Evolutionary conservation across 2,888 invertebrate species (phyloP), one percentile per base, ranked within the genome.

Genomic region (Hipparchia semele): DNA sequence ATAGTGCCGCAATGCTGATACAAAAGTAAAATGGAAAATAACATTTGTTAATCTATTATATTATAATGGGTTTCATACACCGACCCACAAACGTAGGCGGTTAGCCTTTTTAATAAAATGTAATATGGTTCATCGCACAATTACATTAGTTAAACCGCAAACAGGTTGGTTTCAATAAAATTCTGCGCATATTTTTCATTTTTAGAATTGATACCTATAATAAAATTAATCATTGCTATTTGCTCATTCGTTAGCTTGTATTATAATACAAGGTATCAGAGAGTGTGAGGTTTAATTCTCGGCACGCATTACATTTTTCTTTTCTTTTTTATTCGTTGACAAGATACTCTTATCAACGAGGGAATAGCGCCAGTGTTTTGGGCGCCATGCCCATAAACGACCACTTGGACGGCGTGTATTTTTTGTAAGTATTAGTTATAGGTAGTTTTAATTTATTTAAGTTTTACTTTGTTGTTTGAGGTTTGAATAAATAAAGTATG

Each of bases 1-100:
- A 80, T 79, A 79, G 78, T 78, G 78, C 80, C 79, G 75, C 79
- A 79, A 76, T 77, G 79, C 76, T 76, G 76, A 76, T 76, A 80
- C 74, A 78, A 78, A 79, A 78, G 76, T 78, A 75, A 77, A 76
- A 76, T 76, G 65, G 62, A 72, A 39, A 39, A 76, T 73, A 71
- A 53, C 69, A 62, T 74, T 74, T 69, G 39, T 53, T 61, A 61
- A 69, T 69, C 67, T 72, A n/a, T 13, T 56, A 56, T 56, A 13
- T 13, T 6, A 56, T 45, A 51, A 69, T 53, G 51, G 39, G 7
- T 61, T 69, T 69, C 53, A 69, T 61, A 69, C 54, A 12, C 49
- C 58, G 10, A 58, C 58, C 70, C 46, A 39, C 59, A 65, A 65
- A 59, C 67, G 54, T 61, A 53, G 12, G 49, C 12, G 53, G 8